Conservation (phyloP, 2,888 invertebrate species). For the Adelognathus sp. region DNA sequence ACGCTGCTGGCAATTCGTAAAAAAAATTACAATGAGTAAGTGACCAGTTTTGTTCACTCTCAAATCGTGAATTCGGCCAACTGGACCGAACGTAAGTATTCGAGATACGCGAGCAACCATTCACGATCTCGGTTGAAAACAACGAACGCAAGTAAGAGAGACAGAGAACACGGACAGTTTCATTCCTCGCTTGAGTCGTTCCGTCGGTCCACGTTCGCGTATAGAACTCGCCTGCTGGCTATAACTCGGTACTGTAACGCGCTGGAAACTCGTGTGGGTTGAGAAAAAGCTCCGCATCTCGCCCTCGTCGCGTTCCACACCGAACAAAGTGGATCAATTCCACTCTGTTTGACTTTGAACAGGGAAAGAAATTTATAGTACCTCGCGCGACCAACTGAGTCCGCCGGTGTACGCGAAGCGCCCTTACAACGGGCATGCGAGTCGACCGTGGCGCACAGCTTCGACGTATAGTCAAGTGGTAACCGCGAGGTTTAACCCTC, state of each 20-base stretch:
- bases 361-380: conserved; percentile 67
- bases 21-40: background rate
- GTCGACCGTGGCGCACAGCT: background rate
- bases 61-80: conserved; percentile 20
- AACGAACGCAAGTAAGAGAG: conserved; percentile 2
- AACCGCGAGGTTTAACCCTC: background rate
- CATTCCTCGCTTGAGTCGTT: background rate
- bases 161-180: conserved; percentile 8
- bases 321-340: conserved; percentile 69
- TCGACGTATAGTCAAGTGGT: background rate
- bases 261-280: conserved; percentile 40
- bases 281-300: conserved; percentile 10
- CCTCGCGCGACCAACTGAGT: background rate
- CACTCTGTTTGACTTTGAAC: conserved; percentile 69
- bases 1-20: background rate
- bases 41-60: background rate
- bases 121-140: conserved; percentile 21
- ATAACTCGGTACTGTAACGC: conserved; percentile 38
- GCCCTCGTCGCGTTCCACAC: background rate
- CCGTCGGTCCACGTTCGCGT: background rate
- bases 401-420: background rate
- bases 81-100: conserved; percentile 9
- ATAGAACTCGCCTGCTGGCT: conserved; percentile 23
- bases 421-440: background rate
- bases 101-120: conserved; percentile 2